Evolutionary conservation across 2,797 vertebrate species (phyloP).

Genomic region (Pseudochaenichthys georgianus): DNA sequence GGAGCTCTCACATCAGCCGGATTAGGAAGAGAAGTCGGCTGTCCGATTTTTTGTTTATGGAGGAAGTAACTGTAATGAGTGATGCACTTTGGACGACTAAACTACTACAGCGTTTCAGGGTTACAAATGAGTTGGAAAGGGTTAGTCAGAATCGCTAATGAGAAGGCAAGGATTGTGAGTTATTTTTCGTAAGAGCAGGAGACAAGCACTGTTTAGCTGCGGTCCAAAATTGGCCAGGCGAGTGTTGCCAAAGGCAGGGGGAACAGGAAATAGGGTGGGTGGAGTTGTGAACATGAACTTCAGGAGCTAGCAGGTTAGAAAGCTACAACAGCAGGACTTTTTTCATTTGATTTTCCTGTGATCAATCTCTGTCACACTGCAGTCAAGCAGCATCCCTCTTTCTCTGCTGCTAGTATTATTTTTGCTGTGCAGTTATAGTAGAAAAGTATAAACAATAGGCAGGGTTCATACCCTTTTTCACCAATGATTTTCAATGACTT

Average conservation of each 20-base stretch:
- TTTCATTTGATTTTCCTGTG: not conserved
- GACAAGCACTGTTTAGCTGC: not conserved
- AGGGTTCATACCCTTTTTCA: too few species aligned
- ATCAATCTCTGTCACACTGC: not conserved
- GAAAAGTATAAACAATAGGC: not conserved
- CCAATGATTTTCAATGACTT: too few species aligned
- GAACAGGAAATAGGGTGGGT: not conserved
- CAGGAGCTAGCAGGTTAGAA: not conserved
- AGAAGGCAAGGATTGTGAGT: not conserved
- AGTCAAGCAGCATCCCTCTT: not conserved
- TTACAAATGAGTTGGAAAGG: not conserved
- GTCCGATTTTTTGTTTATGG: slow-evolving; percentile 20
- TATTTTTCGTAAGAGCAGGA: slow-evolving; percentile 9
- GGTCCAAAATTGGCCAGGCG: not conserved
- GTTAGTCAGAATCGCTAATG: not conserved
- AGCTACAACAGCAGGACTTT: not conserved
- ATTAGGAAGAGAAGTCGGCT: not conserved
- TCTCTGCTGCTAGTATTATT: not conserved
- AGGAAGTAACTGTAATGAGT: slow-evolving; percentile 20
- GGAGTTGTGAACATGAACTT: not conserved
- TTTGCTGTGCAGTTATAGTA: not conserved
- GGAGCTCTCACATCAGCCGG: too few species aligned
- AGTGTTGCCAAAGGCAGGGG: not conserved
- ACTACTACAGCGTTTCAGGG: not conserved
- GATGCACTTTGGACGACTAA: not conserved